phyloP scores from a whole-genome alignment of 2,888 invertebrate species.

The Polylopha cassiicola region DNA sequence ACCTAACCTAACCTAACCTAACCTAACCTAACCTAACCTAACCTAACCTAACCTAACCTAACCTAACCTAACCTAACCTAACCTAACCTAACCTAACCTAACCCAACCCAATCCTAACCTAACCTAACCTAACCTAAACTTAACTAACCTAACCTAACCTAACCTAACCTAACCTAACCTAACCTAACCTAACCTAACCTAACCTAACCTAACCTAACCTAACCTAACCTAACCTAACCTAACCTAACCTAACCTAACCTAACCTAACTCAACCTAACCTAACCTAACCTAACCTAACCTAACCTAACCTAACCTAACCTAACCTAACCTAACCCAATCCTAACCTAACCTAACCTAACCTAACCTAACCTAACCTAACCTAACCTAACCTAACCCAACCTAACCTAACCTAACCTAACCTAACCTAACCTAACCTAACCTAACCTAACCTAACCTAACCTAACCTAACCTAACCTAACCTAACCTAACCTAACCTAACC shows the following conservation, averaged over 20 bases:
- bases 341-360: conserved; percentile 21
- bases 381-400: conserved; percentile 22
- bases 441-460: conserved; percentile 16
- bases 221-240: conserved; percentile 17
- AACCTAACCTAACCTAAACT: conserved; percentile 23
- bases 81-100: conserved; percentile 20
- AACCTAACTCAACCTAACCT: conserved; percentile 20
- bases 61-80: conserved; percentile 16
- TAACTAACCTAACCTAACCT: conserved; percentile 23
- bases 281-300: conserved; percentile 21
- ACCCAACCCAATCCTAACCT: no score
- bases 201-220: conserved; percentile 23
- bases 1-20: conserved; percentile 18
- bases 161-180: conserved; percentile 23
- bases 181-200: conserved; percentile 22
- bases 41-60: conserved; percentile 18
- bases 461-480: conserved; percentile 20
- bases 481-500: conserved; percentile 20
- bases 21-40: conserved; percentile 19
- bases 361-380: conserved; percentile 22
- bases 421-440: conserved; percentile 22
- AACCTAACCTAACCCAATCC: conserved; percentile 18
- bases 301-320: conserved; percentile 21
- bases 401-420: conserved; percentile 22
- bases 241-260: conserved; percentile 19